A percentile compares a stretch with the other conserved stretches of the same genome.
Conservation (phyloP, 2,113 vertebrate genomes). For the Helogale parvula region DNA sequence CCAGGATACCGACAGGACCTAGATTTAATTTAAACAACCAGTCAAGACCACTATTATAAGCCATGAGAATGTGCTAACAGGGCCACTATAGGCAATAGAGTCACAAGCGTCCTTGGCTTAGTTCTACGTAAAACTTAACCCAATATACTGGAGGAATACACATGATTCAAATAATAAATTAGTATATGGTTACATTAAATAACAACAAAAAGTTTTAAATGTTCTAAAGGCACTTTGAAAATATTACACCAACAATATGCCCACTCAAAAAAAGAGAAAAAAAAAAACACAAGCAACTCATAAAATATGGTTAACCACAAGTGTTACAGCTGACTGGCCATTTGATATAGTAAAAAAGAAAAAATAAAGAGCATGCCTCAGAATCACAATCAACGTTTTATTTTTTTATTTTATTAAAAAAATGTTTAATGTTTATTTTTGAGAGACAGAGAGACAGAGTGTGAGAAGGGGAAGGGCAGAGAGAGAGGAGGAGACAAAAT, state of each 20-base stretch:
- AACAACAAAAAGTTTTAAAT: background rate
- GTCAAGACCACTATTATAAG: background rate
- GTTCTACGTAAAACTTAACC: slow-evolving; percentile 7
- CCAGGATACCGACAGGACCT: background rate
- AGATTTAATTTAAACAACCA: background rate
- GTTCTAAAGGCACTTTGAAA: background rate
- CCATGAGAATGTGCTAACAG: background rate
- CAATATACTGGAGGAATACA: background rate
- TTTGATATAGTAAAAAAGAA: background rate
- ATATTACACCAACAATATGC: background rate
- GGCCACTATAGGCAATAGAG: background rate
- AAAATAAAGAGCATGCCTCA: background rate
- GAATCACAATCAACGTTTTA: background rate
- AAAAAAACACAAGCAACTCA: slow-evolving; percentile 16
- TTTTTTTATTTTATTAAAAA: too few relatives aligned
- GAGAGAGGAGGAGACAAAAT: too few relatives aligned
- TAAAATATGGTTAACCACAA: background rate
- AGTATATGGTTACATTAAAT: background rate
- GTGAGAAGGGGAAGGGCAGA: too few relatives aligned
- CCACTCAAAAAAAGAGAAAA: background rate
- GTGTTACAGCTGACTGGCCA: background rate
- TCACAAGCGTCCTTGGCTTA: background rate
- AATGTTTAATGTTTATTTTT: too few relatives aligned
- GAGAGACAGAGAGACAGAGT: too few relatives aligned
- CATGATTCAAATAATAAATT: background rate